Evolutionary conservation across 1,140 invertebrate genomes (phyloP).

Genomic region (Nasonia longicornis): DNA sequence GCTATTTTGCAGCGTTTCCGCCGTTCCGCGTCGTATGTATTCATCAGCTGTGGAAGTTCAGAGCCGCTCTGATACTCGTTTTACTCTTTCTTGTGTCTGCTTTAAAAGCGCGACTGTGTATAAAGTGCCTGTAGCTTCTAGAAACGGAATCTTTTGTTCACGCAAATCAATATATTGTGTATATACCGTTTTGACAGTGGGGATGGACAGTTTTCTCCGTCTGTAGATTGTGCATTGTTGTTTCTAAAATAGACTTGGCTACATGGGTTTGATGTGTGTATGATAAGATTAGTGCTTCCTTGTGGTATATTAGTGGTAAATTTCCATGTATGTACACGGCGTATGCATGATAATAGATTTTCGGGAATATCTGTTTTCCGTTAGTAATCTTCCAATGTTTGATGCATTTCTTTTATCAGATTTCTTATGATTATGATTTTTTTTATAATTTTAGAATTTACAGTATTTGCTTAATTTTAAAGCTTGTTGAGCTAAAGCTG

Average conservation of each 20-base stretch:
- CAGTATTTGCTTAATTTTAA: too few relatives aligned
- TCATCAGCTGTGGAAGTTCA: background rate
- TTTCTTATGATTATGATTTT: too few relatives aligned
- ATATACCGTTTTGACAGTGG: background rate
- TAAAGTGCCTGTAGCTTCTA: background rate
- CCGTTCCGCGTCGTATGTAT: background rate
- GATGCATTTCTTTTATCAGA: too few relatives aligned
- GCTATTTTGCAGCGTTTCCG: background rate
- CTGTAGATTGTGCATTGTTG: background rate
- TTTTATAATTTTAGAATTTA: too few relatives aligned
- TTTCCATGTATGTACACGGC: too few relatives aligned
- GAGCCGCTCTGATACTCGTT: background rate
- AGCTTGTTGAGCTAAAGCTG: background rate
- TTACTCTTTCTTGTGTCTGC: background rate
- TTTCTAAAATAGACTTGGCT: background rate
- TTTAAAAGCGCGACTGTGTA: background rate
- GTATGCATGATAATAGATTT: too few relatives aligned
- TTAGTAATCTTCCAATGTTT: too few relatives aligned
- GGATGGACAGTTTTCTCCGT: background rate
- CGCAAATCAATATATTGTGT: background rate
- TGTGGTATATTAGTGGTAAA: too few relatives aligned
- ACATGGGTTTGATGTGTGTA: background rate
- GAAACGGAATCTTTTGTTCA: conserved; percentile 30
- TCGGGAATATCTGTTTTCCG: too few relatives aligned
- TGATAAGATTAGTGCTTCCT: background rate